Evolutionary conservation across 2,113 vertebrate species (phyloP), one percentile per base, ranked within the genome.

Genomic region (Cynopterus brachyotis): DNA sequence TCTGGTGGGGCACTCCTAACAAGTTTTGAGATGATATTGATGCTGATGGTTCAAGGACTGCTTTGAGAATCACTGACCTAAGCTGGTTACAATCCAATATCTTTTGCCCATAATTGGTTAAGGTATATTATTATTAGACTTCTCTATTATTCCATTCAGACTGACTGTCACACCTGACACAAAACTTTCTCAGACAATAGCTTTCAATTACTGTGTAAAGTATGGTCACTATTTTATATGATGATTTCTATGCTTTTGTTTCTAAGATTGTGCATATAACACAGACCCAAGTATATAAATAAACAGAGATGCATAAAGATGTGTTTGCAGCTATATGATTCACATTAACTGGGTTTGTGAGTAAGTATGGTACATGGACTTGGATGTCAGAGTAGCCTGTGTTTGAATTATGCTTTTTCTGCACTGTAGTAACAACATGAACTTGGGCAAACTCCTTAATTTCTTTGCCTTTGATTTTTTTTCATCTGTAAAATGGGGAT

Each of bases 391-490:
- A 55, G 37, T 62, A 57, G 42, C 42, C 24, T 55, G 26, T 55
- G 28, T 73, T 19, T 62, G 50, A 69, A 73, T 37, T 82, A 26
- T 55, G 10, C 13, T 78, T 94, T 87, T 90, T 89, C 40, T 94
- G 11, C 4, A 9, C 9, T 59, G 13, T 40, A 60, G 57, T 81
- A 75, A 55, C 42, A 75, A 30, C 4, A 37, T 59, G 20, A 53
- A 53, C 45, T 88, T 57, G 69, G 66, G 17, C 28, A 83, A 53
- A 42, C 59, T 37, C 66, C 6, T 72, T 47, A 47, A 82, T 79
- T 84, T 95, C 64, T 95, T 91, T 28, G n/a, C 20, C n/a, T 93
- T 84, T 37, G 28, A 35, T 70, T 75, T 95, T 96, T 96, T 62
- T 37, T 91, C 35, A 78, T 55, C n/a, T 96, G 59, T 75, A 79